These are phyloP conservation scores for Varecia variegata DNA, from an alignment of 2,797 vertebrate species.

Conservation along the genomic window DNA sequence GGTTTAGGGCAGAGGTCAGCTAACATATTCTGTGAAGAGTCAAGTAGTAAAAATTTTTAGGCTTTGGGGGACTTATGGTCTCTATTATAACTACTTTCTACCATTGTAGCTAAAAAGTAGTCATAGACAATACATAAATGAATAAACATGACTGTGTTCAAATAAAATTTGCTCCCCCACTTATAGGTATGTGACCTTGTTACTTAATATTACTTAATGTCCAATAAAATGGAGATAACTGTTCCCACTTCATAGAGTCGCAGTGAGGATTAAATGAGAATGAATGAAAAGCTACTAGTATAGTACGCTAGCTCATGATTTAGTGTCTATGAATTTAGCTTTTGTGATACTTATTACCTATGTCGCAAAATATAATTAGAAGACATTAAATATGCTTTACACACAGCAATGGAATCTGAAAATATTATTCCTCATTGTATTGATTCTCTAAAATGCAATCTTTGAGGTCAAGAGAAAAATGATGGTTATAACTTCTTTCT, in stretches of 20 bases:
- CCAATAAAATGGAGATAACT: background rate
- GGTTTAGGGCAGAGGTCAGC: background rate
- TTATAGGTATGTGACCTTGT: background rate
- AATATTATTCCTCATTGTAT: background rate
- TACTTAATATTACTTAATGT: background rate
- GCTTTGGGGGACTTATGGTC: background rate
- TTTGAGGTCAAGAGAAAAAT: background rate
- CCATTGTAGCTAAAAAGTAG: background rate
- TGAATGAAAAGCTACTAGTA: background rate
- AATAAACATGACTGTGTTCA: background rate
- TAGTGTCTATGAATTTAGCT: background rate
- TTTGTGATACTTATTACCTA: background rate
- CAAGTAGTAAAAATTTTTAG: constrained; percentile 10
- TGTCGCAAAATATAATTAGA: background rate
- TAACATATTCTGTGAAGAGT: background rate
- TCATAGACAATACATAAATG: background rate
- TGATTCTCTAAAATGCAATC: background rate
- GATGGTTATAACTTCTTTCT: background rate
- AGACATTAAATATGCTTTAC: background rate
- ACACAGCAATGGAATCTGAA: background rate
- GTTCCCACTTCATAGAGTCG: background rate
- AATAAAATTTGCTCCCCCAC: background rate
- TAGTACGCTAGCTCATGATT: background rate
- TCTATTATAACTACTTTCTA: background rate
- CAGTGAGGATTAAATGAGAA: background rate